phyloP scores from a whole-genome alignment of 2,113 vertebrate species.

The Arothron firmamentum region DNA sequence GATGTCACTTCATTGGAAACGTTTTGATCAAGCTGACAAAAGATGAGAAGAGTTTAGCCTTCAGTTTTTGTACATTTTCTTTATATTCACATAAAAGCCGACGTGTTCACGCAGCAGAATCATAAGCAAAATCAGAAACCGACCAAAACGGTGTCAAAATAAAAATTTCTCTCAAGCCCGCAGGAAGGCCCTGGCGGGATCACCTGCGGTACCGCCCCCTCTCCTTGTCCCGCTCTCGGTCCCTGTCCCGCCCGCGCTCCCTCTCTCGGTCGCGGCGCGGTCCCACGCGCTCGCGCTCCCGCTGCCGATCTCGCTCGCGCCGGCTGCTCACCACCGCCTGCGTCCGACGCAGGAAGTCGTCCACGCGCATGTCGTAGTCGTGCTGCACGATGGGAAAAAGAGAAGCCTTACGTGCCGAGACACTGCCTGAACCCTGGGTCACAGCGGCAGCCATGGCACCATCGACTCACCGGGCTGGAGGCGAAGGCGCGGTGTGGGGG shows the following conservation, averaged over 20 bases:
- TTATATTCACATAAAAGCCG: conserved; percentile 23
- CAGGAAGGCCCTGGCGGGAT: neutral
- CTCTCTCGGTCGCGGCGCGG: conserved; percentile 74
- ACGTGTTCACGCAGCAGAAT: conserved; percentile 7
- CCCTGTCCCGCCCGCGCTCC: conserved; percentile 75
- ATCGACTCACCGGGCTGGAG: conserved; percentile 58
- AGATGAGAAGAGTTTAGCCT: conserved; percentile 1
- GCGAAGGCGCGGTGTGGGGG: conserved; percentile 53
- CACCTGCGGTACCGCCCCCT: conserved; percentile 88
- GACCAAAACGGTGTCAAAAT: neutral
- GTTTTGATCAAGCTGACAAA: conserved; percentile 8
- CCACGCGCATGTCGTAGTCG: conserved; percentile 98
- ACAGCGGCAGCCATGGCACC: too few species aligned
- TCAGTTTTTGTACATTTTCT: conserved; percentile 4
- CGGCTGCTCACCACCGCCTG: conserved; percentile 94
- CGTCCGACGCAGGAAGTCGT: conserved; percentile 94
- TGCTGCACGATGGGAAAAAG: conserved; percentile 76
- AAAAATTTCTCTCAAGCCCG: too few species aligned
- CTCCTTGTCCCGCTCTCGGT: conserved; percentile 86
- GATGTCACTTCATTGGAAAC: conserved; percentile 20
- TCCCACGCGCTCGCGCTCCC: conserved; percentile 85
- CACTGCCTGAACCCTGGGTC: too few species aligned
- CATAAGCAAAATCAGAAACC: conserved; percentile 12
- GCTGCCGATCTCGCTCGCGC: conserved; percentile 88
- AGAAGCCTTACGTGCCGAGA: neutral